Evolutionary conservation across 2,797 vertebrate genomes (phyloP).

Genomic region (Falco berigora): DNA sequence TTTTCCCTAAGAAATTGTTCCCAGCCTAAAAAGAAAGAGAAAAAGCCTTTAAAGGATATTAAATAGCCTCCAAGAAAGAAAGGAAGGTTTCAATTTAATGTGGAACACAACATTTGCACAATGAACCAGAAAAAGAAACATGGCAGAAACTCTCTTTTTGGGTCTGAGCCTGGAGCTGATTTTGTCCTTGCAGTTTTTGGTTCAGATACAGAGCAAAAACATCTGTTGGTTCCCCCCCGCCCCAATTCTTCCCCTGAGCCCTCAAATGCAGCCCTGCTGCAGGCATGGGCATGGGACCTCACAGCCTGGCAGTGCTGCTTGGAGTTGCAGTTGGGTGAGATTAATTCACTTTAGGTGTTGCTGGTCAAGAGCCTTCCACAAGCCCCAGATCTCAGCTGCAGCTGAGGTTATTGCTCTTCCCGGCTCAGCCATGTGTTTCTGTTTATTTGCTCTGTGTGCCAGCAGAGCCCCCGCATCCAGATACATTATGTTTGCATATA

Average conservation of each 20-base stretch:
- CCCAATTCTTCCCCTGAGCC: neutral
- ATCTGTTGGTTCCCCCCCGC: neutral
- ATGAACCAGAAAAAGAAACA: neutral
- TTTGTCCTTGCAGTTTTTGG: neutral
- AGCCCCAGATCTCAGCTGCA: neutral
- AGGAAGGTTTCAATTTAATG: neutral
- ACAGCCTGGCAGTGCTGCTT: neutral
- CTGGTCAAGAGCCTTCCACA: neutral
- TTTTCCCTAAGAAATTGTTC: neutral
- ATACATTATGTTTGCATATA: neutral
- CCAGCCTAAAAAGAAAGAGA: neutral
- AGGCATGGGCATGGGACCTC: rapidly evolving
- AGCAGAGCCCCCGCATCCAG: neutral
- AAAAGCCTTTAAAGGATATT: neutral
- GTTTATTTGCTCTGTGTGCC: neutral
- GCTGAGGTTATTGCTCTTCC: neutral
- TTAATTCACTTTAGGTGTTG: neutral
- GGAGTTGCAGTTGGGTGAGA: neutral
- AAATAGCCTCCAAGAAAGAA: neutral
- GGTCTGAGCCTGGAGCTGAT: neutral
- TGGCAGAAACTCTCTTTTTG: neutral
- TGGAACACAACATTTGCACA: neutral
- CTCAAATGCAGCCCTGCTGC: neutral
- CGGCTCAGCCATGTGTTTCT: constrained; percentile 29
- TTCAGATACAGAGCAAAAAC: neutral